Conservation (phyloP, 2,888 invertebrate genomes). For the Ornithoptera priamus region DNA sequence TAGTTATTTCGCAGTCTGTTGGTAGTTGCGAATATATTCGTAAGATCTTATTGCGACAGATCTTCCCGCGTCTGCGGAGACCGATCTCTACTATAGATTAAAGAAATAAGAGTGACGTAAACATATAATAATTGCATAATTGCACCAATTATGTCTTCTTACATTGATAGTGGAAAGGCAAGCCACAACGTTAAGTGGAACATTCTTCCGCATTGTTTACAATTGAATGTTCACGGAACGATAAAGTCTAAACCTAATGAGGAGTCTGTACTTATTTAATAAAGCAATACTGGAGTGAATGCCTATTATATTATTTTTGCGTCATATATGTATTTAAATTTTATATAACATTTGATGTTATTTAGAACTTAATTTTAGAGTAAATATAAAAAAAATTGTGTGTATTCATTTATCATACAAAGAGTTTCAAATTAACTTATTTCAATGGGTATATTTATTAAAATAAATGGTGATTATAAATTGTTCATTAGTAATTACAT, state of each 20-base stretch:
- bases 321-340: too few relatives aligned
- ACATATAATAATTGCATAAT: constrained; percentile 14
- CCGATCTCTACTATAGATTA: constrained; percentile 12
- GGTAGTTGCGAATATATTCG: not conserved
- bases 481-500: too few relatives aligned
- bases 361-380: too few relatives aligned
- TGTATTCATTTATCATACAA: too few relatives aligned
- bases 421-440: too few relatives aligned
- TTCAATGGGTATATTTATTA: too few relatives aligned
- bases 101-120: constrained; percentile 23
- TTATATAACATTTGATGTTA: too few relatives aligned
- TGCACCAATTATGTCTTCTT: constrained; percentile 24
- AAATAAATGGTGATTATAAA: too few relatives aligned
- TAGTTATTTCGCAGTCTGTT: not conserved
- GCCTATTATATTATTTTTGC: too few relatives aligned
- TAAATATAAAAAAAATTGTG: too few relatives aligned
- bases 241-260: constrained; percentile 14
- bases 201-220: constrained; percentile 46
- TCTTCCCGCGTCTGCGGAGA: constrained; percentile 4
- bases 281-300: not conserved
- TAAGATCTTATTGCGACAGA: constrained; percentile 13
- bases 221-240: constrained; percentile 46
- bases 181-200: constrained; percentile 39
- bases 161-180: constrained; percentile 10
- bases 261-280: not conserved